Percentiles rank a stretch among this genome's conserved stretches.
These are phyloP conservation scores for Ichneumon xanthorius DNA, from an alignment of 2,888 invertebrate genomes.

Conservation along the genomic window DNA sequence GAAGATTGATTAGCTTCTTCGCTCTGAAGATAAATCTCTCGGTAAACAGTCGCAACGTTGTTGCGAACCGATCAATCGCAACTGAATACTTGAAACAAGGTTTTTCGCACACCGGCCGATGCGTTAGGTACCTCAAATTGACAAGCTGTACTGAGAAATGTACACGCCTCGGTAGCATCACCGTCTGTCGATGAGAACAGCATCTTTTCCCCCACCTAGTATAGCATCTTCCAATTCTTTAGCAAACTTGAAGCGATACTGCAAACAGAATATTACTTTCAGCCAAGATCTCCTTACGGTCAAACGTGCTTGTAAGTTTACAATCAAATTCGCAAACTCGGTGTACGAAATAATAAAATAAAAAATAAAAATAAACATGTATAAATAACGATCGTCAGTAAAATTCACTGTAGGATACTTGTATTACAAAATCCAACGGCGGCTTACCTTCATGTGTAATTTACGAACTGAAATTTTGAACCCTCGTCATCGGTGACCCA, in stretches of 20 bases:
- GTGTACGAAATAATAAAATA: too few relatives aligned
- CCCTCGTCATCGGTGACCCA: too few relatives aligned
- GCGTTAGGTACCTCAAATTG: constrained; percentile 92
- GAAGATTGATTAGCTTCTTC: constrained; percentile 70
- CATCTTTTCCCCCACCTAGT: constrained; percentile 90
- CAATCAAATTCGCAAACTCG: background rate
- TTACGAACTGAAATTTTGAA: constrained; percentile 86
- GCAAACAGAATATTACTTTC: constrained; percentile 58
- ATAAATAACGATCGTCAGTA: too few relatives aligned
- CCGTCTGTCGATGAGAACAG: constrained; percentile 90
- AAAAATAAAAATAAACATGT: too few relatives aligned
- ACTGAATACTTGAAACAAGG: constrained; percentile 79
- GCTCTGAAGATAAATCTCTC: constrained; percentile 77
- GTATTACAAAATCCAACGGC: background rate
- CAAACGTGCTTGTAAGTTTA: background rate
- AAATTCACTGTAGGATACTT: too few relatives aligned
- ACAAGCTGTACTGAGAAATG: constrained; percentile 93
- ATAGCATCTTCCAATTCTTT: constrained; percentile 85
- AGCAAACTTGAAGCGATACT: constrained; percentile 86
- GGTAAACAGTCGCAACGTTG: constrained; percentile 78
- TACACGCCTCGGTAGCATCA: constrained; percentile 93
- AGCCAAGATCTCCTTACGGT: too few relatives aligned
- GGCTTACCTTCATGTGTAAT: constrained; percentile 88
- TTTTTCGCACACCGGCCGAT: constrained; percentile 86
- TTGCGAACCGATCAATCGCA: constrained; percentile 72